Conservation (phyloP, 2,113 vertebrate species). For the Colius striatus region DNA sequence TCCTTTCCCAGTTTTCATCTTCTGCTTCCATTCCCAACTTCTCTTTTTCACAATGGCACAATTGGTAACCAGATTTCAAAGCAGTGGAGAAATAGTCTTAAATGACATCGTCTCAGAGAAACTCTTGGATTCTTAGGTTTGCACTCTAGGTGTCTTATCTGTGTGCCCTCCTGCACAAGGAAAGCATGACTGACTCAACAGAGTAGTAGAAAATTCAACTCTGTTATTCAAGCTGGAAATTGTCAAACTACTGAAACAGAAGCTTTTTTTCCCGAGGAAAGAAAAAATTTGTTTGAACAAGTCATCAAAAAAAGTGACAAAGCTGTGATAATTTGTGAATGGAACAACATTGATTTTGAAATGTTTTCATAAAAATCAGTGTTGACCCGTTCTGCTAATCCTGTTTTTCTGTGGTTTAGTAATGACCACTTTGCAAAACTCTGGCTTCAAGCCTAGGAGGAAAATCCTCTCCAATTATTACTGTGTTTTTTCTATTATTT, state of each 20-base stretch:
- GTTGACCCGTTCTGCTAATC: neutral
- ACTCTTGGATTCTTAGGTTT: neutral
- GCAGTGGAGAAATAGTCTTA: neutral
- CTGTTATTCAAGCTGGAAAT: neutral
- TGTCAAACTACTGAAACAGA: neutral
- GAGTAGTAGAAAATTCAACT: neutral
- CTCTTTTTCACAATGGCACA: neutral
- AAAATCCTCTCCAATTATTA: neutral
- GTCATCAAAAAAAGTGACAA: neutral
- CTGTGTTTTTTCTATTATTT: neutral
- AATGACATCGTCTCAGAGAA: neutral
- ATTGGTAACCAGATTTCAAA: neutral
- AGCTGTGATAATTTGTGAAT: neutral
- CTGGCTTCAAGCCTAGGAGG: neutral
- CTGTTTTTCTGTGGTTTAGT: neutral
- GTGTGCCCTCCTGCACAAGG: neutral
- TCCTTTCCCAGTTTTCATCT: neutral
- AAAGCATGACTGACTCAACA: neutral
- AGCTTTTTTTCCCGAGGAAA: neutral
- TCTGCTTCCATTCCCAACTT: accelerated
- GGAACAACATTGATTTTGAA: neutral
- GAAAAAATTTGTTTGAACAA: neutral
- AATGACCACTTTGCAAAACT: neutral
- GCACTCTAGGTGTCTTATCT: neutral
- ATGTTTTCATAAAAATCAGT: neutral